Conservation (phyloP, 2,797 vertebrate species). For the Pelochelys cantorii region DNA sequence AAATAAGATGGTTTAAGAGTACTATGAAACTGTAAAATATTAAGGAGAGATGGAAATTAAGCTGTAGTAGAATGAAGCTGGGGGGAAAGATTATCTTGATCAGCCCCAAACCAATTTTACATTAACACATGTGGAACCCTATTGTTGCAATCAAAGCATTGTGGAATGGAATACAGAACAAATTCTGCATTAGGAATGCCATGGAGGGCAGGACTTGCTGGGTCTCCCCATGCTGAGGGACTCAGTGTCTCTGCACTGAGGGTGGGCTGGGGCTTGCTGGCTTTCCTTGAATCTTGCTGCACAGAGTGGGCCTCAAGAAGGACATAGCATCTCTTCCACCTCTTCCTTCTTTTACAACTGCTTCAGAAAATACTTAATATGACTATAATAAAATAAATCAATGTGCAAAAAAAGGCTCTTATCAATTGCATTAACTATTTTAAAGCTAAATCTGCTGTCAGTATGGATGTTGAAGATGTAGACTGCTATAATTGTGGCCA, state of each 20-base stretch:
- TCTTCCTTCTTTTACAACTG: background rate
- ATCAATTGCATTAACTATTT: background rate
- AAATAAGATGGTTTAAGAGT: background rate
- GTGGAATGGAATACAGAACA: background rate
- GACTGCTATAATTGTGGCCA: background rate
- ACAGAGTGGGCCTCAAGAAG: background rate
- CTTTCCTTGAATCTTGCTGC: no score
- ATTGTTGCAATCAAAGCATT: background rate
- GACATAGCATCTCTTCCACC: background rate
- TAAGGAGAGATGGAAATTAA: fast-evolving
- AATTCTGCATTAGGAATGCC: background rate
- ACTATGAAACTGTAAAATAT: background rate
- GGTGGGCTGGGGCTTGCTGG: no score
- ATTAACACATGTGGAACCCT: background rate
- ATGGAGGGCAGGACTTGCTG: no score
- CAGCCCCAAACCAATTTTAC: background rate
- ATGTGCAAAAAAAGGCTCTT: fast-evolving
- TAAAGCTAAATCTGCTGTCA: background rate
- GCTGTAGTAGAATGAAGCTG: background rate
- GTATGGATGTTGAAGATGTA: fast-evolving
- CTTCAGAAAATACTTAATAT: background rate
- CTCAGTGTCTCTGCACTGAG: no score
- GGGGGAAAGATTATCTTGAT: background rate
- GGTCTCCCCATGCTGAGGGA: no score
- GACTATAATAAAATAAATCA: background rate